Evolutionary conservation across 2,888 invertebrate genomes (phyloP).

Genomic region (Lissocephala sabroskyi): DNA sequence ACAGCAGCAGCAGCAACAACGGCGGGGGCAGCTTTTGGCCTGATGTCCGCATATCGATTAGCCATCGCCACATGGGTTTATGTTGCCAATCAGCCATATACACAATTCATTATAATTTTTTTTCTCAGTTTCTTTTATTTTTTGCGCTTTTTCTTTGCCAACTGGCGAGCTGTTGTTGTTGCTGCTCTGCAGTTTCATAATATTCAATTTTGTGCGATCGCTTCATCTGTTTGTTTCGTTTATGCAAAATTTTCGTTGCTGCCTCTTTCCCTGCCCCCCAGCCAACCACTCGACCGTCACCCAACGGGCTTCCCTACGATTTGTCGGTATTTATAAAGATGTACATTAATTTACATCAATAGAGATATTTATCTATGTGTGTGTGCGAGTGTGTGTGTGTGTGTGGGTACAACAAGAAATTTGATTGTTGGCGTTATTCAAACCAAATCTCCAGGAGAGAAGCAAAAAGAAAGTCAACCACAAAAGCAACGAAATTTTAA

Average conservation of each 20-base stretch:
- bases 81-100: conserved; percentile 54
- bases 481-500: too few species aligned
- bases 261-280: too few species aligned
- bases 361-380: too few species aligned
- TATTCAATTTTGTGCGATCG: conserved; percentile 20
- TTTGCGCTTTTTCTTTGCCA: conserved; percentile 32
- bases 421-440: background rate
- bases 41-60: conserved; percentile 30
- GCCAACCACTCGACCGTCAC: too few species aligned
- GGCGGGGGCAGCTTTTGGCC: too few species aligned
- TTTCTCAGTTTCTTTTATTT: conserved; percentile 8
- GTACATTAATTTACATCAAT: too few species aligned
- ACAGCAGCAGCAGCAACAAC: too few species aligned
- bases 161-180: conserved; percentile 25
- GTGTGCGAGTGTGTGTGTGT: too few species aligned
- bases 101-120: conserved; percentile 54
- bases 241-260: conserved; percentile 47
- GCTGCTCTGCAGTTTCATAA: conserved; percentile 47
- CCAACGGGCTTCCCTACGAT: too few species aligned
- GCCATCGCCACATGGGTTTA: conserved; percentile 48
- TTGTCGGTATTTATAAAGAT: too few species aligned
- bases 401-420: background rate
- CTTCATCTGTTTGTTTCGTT: conserved; percentile 32
- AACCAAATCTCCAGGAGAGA: too few species aligned
- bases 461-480: too few species aligned